phyloP scores from a whole-genome alignment of 2,888 invertebrate genomes.

The Erebia palarica region DNA sequence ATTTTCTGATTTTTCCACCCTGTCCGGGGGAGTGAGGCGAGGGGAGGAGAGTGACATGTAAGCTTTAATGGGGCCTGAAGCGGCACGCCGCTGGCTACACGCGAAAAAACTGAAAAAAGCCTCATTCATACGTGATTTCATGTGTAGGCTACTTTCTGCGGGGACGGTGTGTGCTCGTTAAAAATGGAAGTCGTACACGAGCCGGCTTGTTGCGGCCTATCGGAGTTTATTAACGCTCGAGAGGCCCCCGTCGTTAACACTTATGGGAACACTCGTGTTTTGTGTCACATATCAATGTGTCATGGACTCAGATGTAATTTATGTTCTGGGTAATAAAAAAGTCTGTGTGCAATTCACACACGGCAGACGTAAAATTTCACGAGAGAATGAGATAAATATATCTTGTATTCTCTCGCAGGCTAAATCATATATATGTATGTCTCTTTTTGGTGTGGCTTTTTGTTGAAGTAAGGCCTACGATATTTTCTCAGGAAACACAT shows the following conservation, averaged over 20 bases:
- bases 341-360: too few species aligned
- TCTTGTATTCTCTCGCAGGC: too few species aligned
- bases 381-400: too few species aligned
- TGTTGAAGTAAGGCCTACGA: too few species aligned
- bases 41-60: constrained; percentile 75
- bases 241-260: constrained; percentile 57
- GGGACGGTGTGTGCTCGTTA: constrained; percentile 77
- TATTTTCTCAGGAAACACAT: too few species aligned
- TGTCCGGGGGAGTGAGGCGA: constrained; percentile 45
- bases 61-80: constrained; percentile 79
- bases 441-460: too few species aligned
- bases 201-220: constrained; percentile 76
- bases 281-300: constrained; percentile 23
- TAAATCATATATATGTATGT: too few species aligned
- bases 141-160: constrained; percentile 81
- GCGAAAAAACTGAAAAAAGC: constrained; percentile 79
- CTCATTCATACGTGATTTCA: constrained; percentile 82
- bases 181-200: constrained; percentile 77
- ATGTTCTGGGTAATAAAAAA: not conserved
- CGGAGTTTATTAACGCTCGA: constrained; percentile 76
- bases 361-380: too few species aligned
- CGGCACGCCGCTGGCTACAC: constrained; percentile 73
- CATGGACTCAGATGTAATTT: not conserved
- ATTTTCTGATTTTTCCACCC: constrained; percentile 76
- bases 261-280: constrained; percentile 59